Evolutionary conservation across 2,113 vertebrate genomes (phyloP).

Genomic region (Ceuthmochares aereus): DNA sequence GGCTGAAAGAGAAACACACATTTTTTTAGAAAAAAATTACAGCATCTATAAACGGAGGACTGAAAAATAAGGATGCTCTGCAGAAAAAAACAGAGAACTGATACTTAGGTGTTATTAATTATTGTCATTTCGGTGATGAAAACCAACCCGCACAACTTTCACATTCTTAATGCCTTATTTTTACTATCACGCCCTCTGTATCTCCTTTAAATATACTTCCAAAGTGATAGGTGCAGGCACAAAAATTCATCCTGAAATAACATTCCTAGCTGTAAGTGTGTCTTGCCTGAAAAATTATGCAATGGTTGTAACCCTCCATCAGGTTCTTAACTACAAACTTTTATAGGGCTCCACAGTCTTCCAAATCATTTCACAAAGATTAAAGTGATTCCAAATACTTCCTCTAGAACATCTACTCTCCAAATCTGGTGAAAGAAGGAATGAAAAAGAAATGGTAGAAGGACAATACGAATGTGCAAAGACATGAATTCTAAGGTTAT

Average conservation of each 20-base stretch:
- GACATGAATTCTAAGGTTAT: background rate
- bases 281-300: background rate
- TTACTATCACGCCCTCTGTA: background rate
- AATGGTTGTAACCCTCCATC: background rate
- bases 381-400: background rate
- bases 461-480: background rate
- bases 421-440: background rate
- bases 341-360: background rate
- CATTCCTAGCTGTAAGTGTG: background rate
- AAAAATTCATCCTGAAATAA: background rate
- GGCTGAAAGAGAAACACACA: slow-evolving; percentile 79
- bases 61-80: background rate
- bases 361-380: background rate
- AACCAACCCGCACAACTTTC: background rate
- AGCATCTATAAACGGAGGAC: background rate
- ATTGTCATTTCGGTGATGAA: background rate
- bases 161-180: background rate
- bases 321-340: background rate
- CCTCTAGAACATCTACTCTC: background rate
- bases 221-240: background rate
- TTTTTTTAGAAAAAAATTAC: background rate
- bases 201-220: background rate
- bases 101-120: background rate
- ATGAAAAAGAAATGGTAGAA: background rate
- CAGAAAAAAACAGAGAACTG: background rate